Base-by-base conservation (phyloP, 1,140 invertebrate genomes). In the Heliconius nattereri region DNA sequence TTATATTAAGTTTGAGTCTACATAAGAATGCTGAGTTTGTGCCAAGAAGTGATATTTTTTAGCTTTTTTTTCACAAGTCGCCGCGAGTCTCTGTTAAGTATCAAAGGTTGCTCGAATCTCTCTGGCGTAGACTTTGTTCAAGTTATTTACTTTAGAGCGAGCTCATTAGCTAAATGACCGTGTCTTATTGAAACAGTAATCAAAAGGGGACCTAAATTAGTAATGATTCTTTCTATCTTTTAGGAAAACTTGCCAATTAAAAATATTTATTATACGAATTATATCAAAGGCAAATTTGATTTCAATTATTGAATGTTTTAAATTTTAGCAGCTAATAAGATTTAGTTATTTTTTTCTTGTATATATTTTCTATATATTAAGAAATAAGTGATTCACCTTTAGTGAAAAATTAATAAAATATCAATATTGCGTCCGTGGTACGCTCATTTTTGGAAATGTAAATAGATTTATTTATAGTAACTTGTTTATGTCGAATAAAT, bases 161-260 rank as follows among this genome's bases (percentile, higher is more conserved):
- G 87, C 88, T 91, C 91, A 91, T 92, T 92, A 91, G 86, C 87
- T 90, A 92, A 91, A 91, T 91, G 86, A 89, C 89, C 86, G 86
- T 89, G 85, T 85, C 85, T 87, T 90, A 89, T 90, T 90, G 85
- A 88, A 90, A 86, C 81, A 87, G 85, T 87, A 87, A 89, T 88
- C 86, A 90, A 87, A 90, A 86, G 83, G 81, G 52, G 45, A 81
- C 70, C 73, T 78, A 80, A 80, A 78, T 84, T 80, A 78, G 80
- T 81, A 78, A 82, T 73, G 57, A 45, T 76, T 37, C 29, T 73
- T 70, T 35, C 29, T 76, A 73, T 54, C 54, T 76, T 80, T 73
- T 52, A 37, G 73, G 72, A 80, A 40, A 49, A 45, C 37, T 70
- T 76, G 6, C 60, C 74, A 75, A 40, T 76, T 45, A 66, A 66